These are phyloP conservation scores for Chelonus insularis DNA, from an alignment of 1,140 invertebrate genomes.

Conservation along the genomic window DNA sequence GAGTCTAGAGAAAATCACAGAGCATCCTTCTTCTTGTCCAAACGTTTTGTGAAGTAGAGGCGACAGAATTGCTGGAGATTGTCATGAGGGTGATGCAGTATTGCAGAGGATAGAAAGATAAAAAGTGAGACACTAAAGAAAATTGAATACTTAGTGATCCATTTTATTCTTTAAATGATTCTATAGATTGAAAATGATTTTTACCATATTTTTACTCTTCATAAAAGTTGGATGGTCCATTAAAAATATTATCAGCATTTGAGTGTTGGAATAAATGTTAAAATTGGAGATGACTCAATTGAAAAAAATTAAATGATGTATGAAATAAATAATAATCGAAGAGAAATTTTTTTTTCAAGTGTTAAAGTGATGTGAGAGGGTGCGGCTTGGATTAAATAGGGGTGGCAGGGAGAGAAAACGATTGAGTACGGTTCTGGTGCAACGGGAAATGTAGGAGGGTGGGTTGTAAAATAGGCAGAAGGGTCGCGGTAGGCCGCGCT, in stretches of 20 bases:
- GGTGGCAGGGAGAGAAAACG: background rate
- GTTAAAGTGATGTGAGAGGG: conserved; percentile 7
- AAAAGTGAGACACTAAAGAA: no score
- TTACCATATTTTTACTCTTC: no score
- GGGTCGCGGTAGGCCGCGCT: conserved; percentile 32
- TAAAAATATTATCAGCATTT: no score
- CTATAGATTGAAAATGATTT: background rate
- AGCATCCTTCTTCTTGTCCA: background rate
- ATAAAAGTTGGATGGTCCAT: no score
- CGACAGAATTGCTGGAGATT: background rate
- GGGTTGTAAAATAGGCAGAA: conserved; percentile 30
- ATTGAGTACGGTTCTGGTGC: background rate
- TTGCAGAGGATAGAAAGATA: no score
- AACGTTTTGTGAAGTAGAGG: background rate
- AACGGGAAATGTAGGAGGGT: background rate
- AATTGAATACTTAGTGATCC: background rate
- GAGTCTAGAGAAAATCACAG: background rate
- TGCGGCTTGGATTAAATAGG: conserved; percentile 14
- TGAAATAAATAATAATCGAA: background rate
- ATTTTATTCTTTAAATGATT: background rate
- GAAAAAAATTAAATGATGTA: background rate
- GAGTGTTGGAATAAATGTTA: no score
- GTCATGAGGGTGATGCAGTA: background rate
- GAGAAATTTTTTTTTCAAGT: conserved; percentile 1
- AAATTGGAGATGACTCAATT: no score